Percentiles rank a stretch among this genome's conserved stretches.
These are phyloP conservation scores for Lymantria monacha DNA, from an alignment of 2,888 invertebrate species.

Conservation along the genomic window DNA sequence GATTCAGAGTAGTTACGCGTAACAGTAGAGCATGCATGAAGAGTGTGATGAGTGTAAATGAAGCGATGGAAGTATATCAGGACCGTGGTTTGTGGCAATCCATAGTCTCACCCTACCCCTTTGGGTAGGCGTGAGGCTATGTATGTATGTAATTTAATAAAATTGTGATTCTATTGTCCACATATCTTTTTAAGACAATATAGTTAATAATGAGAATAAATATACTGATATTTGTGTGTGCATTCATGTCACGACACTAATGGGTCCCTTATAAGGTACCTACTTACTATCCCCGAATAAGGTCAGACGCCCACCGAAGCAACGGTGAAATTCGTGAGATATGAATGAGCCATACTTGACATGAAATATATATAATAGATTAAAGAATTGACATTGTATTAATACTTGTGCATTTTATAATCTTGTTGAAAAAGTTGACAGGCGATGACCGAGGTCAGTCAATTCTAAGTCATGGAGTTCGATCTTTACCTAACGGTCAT, in stretches of 20 bases:
- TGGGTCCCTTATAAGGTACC: constrained; percentile 59
- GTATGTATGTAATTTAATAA: no score
- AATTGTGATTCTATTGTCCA: no score
- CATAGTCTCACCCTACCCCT: no score
- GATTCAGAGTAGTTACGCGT: no score
- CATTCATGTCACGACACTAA: constrained; percentile 48
- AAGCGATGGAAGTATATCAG: no score
- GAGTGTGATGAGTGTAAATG: no score
- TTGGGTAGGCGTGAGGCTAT: no score
- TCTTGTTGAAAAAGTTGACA: neutral
- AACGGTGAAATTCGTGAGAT: constrained; percentile 59
- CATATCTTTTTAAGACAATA: constrained; percentile 18
- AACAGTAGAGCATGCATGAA: no score
- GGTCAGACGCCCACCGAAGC: constrained; percentile 56
- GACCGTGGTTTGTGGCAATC: no score
- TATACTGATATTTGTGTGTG: constrained; percentile 50
- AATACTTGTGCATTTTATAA: constrained; percentile 8
- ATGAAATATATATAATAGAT: constrained; percentile 43
- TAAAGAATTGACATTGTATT: constrained; percentile 27
- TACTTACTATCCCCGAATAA: constrained; percentile 40
- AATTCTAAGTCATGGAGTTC: no score
- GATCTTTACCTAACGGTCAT: no score
- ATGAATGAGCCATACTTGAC: constrained; percentile 43
- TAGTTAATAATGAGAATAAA: constrained; percentile 43
- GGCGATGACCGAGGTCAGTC: no score